Base-by-base conservation (phyloP, 2,113 vertebrate species). In the Psilopogon haemacephalus region DNA sequence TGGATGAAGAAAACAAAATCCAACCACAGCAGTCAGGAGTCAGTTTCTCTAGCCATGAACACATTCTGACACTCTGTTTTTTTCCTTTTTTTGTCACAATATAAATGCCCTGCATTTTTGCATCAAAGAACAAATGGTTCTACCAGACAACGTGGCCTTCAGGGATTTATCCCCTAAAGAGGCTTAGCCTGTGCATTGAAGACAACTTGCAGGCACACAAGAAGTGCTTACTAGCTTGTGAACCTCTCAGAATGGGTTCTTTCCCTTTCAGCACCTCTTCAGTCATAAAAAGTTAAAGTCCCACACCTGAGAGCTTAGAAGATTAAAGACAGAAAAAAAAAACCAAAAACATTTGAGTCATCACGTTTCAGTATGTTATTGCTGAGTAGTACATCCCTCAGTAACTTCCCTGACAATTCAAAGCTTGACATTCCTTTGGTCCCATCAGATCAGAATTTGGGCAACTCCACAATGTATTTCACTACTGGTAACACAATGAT, bases 401-500 rank as follows among this genome's bases (percentile, higher is more conserved):
- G 59, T 92, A 85, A 64, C 18, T 64, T 58, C 48, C 35, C 21
- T 33, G 52, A 37, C 60, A 63, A 63, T 48, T 93, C 60, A 60
- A 89, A 84, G 33, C 48, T 77, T 80, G 58, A 68, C 19, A 68
- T 74, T 38, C 32, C 73, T 64, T 71, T 35, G 30, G 48, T 65
- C 37, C 65, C 44, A 50, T 52, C 79, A 67, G n/a, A 48, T 50
- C 16, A 4, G 35, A 92, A 56, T 68, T 84, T 74, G 37, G 55
- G 50, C 70, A 56, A 59, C 87, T 88, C 68, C 79, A 95, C 30
- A 56, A 48, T 38, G 23, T 50, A 78, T 80, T 84, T 82, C 65
- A 42, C 37, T 83, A 37, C 20, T 52, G 69, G 81, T 92, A 95
- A 87, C 40, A 60, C 37, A 91, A 95, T 89, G 60, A 88, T 83